Percentiles rank a stretch among this genome's conserved stretches.
phyloP scores from a whole-genome alignment of 2,113 vertebrate species.

The Excalfactoria chinensis region DNA sequence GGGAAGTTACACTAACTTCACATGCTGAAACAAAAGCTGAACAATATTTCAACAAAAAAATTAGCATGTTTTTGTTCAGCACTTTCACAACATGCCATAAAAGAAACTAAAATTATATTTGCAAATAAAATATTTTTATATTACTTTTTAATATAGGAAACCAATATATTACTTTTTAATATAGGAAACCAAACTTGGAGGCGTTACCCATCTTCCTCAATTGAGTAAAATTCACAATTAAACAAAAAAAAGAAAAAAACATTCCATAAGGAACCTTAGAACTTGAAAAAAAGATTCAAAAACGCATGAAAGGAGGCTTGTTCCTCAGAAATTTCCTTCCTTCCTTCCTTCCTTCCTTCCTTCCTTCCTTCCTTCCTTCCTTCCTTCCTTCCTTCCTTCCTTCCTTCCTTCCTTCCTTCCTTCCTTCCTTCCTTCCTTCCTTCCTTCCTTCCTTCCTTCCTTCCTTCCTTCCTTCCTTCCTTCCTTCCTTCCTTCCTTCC shows the following conservation, averaged over 20 bases:
- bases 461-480: no score
- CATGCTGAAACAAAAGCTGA: not conserved
- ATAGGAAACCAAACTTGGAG: fast-evolving
- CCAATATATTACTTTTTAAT: not conserved
- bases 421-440: no score
- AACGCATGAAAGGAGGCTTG: no score
- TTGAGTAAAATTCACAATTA: not conserved
- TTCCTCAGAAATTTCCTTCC: not conserved
- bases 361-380: no score
- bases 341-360: no score
- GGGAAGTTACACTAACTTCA: not conserved
- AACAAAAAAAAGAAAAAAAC: not conserved
- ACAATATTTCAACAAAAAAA: not conserved
- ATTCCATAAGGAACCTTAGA: not conserved
- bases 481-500: no score
- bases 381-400: no score
- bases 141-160: fast-evolving
- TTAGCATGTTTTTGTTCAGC: not conserved
- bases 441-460: no score
- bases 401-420: no score
- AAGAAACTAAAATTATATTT: not conserved
- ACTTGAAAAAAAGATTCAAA: not conserved
- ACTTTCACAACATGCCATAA: not conserved
- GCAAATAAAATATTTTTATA: not conserved
- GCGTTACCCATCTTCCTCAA: not conserved